A percentile compares a stretch with the other conserved stretches of the same genome.
phyloP scores from a whole-genome alignment of 1,140 invertebrate species.

The Cydia fagiglandana region DNA sequence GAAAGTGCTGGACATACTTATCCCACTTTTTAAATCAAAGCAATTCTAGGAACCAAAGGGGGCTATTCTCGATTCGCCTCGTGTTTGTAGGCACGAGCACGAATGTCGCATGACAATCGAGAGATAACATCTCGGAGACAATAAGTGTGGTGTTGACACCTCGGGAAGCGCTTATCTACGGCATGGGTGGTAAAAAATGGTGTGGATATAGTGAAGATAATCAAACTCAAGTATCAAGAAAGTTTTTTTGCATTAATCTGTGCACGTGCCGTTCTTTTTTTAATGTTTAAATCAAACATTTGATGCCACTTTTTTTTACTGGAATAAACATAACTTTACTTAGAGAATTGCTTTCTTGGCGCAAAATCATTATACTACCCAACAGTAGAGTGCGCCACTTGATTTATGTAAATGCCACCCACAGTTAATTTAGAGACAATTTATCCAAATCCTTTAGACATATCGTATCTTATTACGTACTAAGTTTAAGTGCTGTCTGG shows the following conservation, averaged over 20 bases:
- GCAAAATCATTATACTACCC: neutral
- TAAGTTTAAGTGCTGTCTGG: conserved; percentile 7
- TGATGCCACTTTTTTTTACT: too few relatives aligned
- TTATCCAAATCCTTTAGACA: neutral
- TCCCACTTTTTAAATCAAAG: conserved; percentile 45
- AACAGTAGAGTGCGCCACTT: neutral
- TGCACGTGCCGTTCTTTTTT: neutral
- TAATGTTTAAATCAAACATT: too few relatives aligned
- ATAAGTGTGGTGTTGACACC: conserved; percentile 55
- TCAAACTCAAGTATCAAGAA: neutral
- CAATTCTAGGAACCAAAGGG: conserved; percentile 53
- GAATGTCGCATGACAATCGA: conserved; percentile 50
- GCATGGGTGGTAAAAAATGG: conserved; percentile 33
- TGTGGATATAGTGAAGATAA: neutral
- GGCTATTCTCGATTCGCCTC: conserved; percentile 55
- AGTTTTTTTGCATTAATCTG: neutral
- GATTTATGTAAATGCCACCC: neutral
- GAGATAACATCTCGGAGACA: conserved; percentile 58
- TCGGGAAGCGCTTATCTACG: conserved; percentile 34
- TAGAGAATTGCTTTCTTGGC: neutral
- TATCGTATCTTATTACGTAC: neutral
- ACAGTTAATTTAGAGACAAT: neutral
- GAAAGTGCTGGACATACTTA: neutral
- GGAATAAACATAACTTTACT: too few relatives aligned
- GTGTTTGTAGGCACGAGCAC: conserved; percentile 40